Base-by-base conservation (phyloP, 2,113 vertebrate species). In the Chelonoidis abingdonii region DNA sequence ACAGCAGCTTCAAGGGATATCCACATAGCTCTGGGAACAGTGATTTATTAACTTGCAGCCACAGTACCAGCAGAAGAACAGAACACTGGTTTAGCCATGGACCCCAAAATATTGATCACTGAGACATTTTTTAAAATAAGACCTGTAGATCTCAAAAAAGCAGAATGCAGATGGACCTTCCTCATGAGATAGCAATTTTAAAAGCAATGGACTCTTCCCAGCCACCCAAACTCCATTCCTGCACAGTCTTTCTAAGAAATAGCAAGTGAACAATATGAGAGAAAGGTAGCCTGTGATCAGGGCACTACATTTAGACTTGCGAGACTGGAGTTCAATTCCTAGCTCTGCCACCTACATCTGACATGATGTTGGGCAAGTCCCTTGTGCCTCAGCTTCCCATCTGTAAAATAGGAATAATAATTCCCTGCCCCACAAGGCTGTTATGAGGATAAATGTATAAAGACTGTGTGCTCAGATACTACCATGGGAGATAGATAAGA, bases 1-100 rank as follows among this genome's bases (percentile, higher is more conserved):
- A 78, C 83, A 94, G 94, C 22, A 97, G 96, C 88, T 94, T 95
- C 87, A 96, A 92, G 86, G 80, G 82, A 95, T 53, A 91, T 44
- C 5, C 94, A 83, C 53, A 84, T 53, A 93, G 86, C 83, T 93
- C 89, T 89, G 90, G 83, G 79, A 95, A 95, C 89, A 83, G 57
- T 62, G 0, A 80, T 97, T 89, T 78, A 82, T 87, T 93, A 94
- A 95, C 94, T 94, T 88, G 62, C 81, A 94, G 89, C 94, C 72
- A n/a, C n/a, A 41, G 53, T 10, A 41, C 22, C 80, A 82, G 52
- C 53, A 56, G 13, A 65, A 59, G 25, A 84, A 84, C 17, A 75
- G 76, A 90, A 76, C 25, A 92, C 88, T 11, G 41, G 29, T 3
- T 29, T 86, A 27, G 76, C 1, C 0, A 0, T 2, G 89, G 9